phyloP scores from a whole-genome alignment of 2,888 invertebrate species.

The Spilarctia lutea region DNA sequence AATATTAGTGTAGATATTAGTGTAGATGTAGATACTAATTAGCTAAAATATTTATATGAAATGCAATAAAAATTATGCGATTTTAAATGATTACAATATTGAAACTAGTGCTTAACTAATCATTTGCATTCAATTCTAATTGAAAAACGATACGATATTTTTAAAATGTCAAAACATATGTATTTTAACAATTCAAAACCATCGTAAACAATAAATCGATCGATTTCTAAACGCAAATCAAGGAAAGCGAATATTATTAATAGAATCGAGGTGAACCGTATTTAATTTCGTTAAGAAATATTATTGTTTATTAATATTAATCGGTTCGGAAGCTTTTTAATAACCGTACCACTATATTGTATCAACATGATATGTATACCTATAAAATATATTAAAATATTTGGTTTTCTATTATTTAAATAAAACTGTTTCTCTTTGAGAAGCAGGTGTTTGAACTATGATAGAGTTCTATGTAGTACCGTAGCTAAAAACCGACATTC shows the following conservation, averaged over 20 bases:
- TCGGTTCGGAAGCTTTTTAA: constrained; percentile 21
- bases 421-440: not conserved
- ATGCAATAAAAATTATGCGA: constrained; percentile 41
- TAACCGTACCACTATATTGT: not conserved
- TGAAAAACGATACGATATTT: constrained; percentile 32
- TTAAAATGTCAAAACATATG: constrained; percentile 37
- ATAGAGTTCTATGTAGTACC: not conserved
- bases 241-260: constrained; percentile 20
- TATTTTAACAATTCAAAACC: constrained; percentile 31
- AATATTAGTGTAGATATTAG: no score
- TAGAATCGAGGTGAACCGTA: constrained; percentile 21
- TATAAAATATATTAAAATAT: not conserved
- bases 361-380: not conserved
- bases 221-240: constrained; percentile 32
- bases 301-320: constrained; percentile 17
- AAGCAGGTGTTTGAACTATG: not conserved
- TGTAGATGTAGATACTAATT: no score
- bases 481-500: not conserved
- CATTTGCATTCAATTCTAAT: constrained; percentile 55
- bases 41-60: constrained; percentile 28
- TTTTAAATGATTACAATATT: constrained; percentile 58
- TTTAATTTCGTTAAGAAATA: constrained; percentile 22
- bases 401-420: constrained; percentile 5
- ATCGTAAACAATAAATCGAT: constrained; percentile 25
- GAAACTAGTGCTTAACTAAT: constrained; percentile 46